Percentiles rank a stretch among this genome's conserved stretches.
Conservation (phyloP, 2,797 vertebrate species). For the Diplodus puntazzo region DNA sequence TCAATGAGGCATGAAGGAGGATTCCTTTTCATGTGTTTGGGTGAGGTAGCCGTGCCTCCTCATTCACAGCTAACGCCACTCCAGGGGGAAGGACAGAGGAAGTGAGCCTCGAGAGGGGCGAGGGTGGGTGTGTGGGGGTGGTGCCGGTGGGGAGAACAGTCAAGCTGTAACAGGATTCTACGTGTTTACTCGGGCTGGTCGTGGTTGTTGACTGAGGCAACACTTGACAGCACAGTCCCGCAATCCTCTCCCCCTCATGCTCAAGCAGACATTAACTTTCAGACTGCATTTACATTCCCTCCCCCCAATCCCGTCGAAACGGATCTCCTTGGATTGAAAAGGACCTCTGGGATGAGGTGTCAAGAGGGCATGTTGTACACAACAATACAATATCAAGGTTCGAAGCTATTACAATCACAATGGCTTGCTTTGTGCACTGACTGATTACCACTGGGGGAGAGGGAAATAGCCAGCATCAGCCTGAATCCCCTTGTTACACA, state of each 20-base stretch:
- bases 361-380: constrained; percentile 63
- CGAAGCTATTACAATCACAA: constrained; percentile 61
- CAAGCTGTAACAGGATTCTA: constrained; percentile 40
- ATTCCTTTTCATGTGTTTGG: constrained; percentile 72
- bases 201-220: constrained; percentile 58
- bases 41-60: constrained; percentile 54
- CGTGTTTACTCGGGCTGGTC: constrained; percentile 47
- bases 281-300: constrained; percentile 53
- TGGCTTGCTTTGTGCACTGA: constrained; percentile 72
- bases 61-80: constrained; percentile 57
- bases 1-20: constrained; percentile 87
- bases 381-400: constrained; percentile 58
- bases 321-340: constrained; percentile 62
- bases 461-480: constrained; percentile 57
- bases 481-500: constrained; percentile 52
- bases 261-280: constrained; percentile 53
- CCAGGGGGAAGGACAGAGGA: constrained; percentile 49
- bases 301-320: constrained; percentile 1
- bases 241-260: constrained; percentile 38
- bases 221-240: constrained; percentile 50
- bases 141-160: constrained; percentile 21
- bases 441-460: constrained; percentile 68
- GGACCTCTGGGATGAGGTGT: constrained; percentile 65
- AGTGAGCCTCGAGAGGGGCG: constrained; percentile 28
- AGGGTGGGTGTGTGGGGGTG: neutral